These are phyloP conservation scores for Cyphomyrus discorhynchus DNA, from an alignment of 2,113 vertebrate genomes.

Conservation along the genomic window DNA sequence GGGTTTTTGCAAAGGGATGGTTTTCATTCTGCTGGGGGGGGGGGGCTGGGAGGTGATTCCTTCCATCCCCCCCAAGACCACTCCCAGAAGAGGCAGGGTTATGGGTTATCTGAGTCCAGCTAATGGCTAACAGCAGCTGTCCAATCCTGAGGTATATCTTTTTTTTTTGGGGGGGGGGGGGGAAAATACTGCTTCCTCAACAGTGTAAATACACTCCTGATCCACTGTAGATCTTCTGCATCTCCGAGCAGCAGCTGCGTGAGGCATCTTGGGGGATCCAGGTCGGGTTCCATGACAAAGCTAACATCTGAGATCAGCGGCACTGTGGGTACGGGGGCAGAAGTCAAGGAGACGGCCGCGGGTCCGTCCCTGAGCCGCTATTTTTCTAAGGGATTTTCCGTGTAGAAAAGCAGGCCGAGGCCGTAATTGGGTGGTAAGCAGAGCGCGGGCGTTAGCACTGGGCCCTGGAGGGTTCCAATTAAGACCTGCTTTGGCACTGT, in stretches of 20 bases:
- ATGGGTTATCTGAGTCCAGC: constrained; percentile 14
- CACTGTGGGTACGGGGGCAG: not conserved
- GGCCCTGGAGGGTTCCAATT: constrained; percentile 7
- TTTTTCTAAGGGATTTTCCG: constrained; percentile 8
- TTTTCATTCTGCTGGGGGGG: not conserved
- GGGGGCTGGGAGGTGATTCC: not conserved
- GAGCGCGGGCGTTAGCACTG: not conserved
- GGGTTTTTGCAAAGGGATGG: constrained; percentile 7
- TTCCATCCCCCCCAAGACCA: not conserved
- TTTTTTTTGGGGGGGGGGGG: not conserved
- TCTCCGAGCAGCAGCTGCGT: not conserved
- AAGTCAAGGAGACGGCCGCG: not conserved
- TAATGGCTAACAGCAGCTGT: not conserved
- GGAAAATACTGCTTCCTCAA: not conserved
- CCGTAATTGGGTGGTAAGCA: not conserved
- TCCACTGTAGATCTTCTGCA: not conserved
- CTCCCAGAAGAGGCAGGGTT: not conserved
- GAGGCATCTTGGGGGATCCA: not conserved
- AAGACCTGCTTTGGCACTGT: constrained; percentile 5
- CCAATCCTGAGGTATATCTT: not conserved
- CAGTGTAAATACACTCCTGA: not conserved
- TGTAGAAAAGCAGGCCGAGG: not conserved
- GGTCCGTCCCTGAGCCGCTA: not conserved
- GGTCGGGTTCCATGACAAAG: not conserved
- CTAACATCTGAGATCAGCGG: not conserved